Evolutionary conservation across 2,888 invertebrate species (phyloP).

Genomic region (Oscheius onirici): DNA sequence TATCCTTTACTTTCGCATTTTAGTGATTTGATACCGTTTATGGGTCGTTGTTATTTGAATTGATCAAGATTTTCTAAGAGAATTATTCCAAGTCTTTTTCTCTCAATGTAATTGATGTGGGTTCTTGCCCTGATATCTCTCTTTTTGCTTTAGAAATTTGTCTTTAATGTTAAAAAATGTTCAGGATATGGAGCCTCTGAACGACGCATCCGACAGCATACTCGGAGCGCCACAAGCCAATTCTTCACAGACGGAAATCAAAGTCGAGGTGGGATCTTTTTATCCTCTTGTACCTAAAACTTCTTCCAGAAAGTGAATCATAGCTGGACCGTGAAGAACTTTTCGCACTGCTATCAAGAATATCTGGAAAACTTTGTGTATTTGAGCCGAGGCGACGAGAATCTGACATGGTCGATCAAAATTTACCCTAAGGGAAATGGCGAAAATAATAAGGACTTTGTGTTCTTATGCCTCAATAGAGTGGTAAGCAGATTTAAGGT

Average conservation of each 20-base stretch:
- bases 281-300: not conserved
- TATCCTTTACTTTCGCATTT: conserved; percentile 9
- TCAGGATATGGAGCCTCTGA: conserved; percentile 28
- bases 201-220: conserved; percentile 18
- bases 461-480: conserved; percentile 71
- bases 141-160: not conserved
- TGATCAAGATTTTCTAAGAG: conserved; percentile 13
- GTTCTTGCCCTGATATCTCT: not conserved
- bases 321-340: conserved; percentile 72
- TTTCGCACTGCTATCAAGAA: conserved; percentile 71
- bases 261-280: conserved; percentile 61
- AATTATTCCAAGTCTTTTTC: not conserved
- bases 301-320: conserved; percentile 68
- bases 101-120: not conserved
- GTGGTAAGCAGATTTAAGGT: conserved; percentile 56
- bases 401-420: conserved; percentile 66
- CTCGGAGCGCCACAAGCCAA: conserved; percentile 38
- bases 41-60: conserved; percentile 3
- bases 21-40: not conserved
- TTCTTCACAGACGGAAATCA: conserved; percentile 71
- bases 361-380: conserved; percentile 69
- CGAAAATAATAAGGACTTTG: conserved; percentile 72
- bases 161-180: not conserved
- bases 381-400: conserved; percentile 42
- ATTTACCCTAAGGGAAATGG: conserved; percentile 72